A percentile compares a stretch with the other conserved stretches of the same genome.
These are phyloP conservation scores for Cetoscarus ocellatus DNA, from an alignment of 2,797 vertebrate genomes.

Conservation along the genomic window DNA sequence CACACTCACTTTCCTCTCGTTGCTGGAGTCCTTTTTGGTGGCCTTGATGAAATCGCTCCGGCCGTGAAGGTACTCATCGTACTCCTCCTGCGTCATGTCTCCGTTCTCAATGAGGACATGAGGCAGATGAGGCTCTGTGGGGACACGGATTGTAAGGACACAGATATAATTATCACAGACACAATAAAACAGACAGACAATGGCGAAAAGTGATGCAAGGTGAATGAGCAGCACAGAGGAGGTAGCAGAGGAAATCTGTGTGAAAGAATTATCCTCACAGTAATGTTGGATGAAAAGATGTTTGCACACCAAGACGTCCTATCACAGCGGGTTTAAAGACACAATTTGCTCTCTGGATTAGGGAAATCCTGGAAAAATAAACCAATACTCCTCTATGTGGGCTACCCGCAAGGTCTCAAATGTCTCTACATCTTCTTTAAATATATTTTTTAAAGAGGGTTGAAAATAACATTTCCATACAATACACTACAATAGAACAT, in stretches of 20 bases:
- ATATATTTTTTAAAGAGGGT: too few species aligned
- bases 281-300: too few species aligned
- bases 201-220: constrained; percentile 13
- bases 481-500: too few species aligned
- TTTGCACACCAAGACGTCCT: too few species aligned
- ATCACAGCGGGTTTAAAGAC: too few species aligned
- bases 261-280: too few species aligned
- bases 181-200: constrained; percentile 33
- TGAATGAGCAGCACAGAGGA: neutral
- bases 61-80: constrained; percentile 90
- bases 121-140: constrained; percentile 93
- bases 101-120: constrained; percentile 93
- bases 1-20: constrained; percentile 90
- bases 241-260: neutral
- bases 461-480: too few species aligned
- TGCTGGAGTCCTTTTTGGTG: constrained; percentile 90
- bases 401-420: too few species aligned
- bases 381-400: too few species aligned
- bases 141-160: constrained; percentile 29
- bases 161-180: constrained; percentile 21
- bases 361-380: too few species aligned
- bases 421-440: too few species aligned
- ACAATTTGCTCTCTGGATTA: too few species aligned
- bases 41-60: constrained; percentile 93
- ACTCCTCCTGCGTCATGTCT: constrained; percentile 92